Evolutionary conservation across 1,140 invertebrate genomes (phyloP).

Genomic region (Caenorhabditis latens): DNA sequence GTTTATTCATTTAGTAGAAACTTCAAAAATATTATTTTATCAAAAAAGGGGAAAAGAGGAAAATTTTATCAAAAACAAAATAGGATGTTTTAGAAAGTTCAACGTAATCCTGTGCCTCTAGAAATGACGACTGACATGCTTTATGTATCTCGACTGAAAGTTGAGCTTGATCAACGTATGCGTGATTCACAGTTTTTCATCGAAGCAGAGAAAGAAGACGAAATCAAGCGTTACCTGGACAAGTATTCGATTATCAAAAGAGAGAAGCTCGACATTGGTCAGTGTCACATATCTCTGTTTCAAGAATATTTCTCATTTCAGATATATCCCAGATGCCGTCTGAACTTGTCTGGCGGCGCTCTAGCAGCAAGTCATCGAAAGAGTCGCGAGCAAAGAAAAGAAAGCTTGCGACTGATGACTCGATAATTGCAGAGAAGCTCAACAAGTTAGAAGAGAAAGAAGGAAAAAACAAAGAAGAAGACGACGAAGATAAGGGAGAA

Average conservation of each 20-base stretch:
- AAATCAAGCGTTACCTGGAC: slow-evolving; percentile 54
- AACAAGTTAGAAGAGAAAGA: slow-evolving; percentile 59
- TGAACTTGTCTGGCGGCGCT: slow-evolving; percentile 50
- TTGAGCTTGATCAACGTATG: slow-evolving; percentile 50
- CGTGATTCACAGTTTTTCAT: slow-evolving; percentile 51
- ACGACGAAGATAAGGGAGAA: slow-evolving; percentile 41
- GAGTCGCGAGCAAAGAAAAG: neutral
- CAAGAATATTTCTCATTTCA: neutral
- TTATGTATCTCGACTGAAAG: slow-evolving; percentile 51
- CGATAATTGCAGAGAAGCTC: slow-evolving; percentile 33
- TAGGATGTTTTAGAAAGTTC: slow-evolving; percentile 29
- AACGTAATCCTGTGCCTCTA: slow-evolving; percentile 3
- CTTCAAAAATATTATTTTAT: no score
- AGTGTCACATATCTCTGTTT: neutral
- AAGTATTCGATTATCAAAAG: slow-evolving; percentile 42
- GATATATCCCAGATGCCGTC: slow-evolving; percentile 57
- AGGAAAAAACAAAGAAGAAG: slow-evolving; percentile 24
- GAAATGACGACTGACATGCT: slow-evolving; percentile 53
- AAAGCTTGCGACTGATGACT: slow-evolving; percentile 38
- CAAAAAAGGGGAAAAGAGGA: no score
- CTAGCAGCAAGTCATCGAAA: neutral
- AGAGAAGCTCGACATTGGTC: slow-evolving; percentile 44
- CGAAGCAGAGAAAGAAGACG: slow-evolving; percentile 44
- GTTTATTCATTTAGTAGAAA: no score
- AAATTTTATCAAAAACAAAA: no score